Evolutionary conservation across 2,113 vertebrate species (phyloP).

Genomic region (Cyprinus carpio): DNA sequence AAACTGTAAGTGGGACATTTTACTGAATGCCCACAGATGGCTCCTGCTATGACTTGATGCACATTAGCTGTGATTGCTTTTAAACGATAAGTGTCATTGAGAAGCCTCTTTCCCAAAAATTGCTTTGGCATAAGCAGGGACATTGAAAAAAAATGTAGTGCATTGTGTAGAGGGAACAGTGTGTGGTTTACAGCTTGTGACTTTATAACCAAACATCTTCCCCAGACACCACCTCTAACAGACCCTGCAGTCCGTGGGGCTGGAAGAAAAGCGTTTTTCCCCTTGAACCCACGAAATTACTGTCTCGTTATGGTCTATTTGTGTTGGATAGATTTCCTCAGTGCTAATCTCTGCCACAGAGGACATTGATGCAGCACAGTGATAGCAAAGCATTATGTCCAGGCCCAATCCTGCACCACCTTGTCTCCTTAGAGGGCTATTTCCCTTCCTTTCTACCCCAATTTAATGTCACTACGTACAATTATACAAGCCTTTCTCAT

Average conservation of each 20-base stretch:
- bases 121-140: background rate
- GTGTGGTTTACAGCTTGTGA: background rate
- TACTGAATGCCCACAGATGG: conserved; percentile 16
- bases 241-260: background rate
- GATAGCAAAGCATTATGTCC: conserved; percentile 37
- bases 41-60: conserved; percentile 1
- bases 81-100: conserved; percentile 20
- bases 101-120: conserved; percentile 15
- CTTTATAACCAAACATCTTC: conserved; percentile 21
- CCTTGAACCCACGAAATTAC: conserved; percentile 30
- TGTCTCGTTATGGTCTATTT: conserved; percentile 49
- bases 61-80: conserved; percentile 33
- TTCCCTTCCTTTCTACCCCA: conserved; percentile 7
- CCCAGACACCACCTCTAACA: conserved; percentile 12
- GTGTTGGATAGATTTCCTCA: conserved; percentile 46
- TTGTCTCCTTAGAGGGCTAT: conserved; percentile 33
- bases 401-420: conserved; percentile 16
- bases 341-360: conserved; percentile 37
- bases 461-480: conserved; percentile 33
- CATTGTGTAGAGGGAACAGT: conserved; percentile 2
- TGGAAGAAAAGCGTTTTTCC: conserved; percentile 37
- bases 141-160: background rate
- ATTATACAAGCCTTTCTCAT: conserved; percentile 43
- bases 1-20: background rate
- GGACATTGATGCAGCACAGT: conserved; percentile 18